Evolutionary conservation across 2,797 vertebrate genomes (phyloP).

Genomic region (Micrastur ruficollis): DNA sequence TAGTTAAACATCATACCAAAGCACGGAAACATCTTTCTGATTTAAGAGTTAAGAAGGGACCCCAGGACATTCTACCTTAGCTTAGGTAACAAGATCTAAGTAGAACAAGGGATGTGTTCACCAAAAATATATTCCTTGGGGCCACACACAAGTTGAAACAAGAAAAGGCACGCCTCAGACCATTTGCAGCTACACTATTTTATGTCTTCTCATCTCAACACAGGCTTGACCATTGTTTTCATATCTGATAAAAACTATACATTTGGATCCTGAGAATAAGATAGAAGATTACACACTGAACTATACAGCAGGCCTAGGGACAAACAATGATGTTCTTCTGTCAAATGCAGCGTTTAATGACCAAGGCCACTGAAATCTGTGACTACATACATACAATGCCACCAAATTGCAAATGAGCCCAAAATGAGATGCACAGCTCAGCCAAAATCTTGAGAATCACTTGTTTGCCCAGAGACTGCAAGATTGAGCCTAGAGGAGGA

Average conservation of each 20-base stretch:
- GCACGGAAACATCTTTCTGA: background rate
- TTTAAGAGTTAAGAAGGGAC: background rate
- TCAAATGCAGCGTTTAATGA: background rate
- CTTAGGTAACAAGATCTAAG: background rate
- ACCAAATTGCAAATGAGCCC: background rate
- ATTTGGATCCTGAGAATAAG: background rate
- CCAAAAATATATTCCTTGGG: background rate
- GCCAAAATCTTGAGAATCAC: background rate
- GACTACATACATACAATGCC: accelerated
- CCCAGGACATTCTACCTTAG: background rate
- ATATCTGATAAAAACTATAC: background rate
- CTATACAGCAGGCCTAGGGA: background rate
- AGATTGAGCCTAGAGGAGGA: background rate
- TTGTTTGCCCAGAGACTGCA: background rate
- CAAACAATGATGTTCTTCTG: background rate
- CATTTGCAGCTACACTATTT: background rate
- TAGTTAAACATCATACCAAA: background rate
- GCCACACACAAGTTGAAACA: background rate
- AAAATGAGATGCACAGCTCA: background rate
- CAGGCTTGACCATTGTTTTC: background rate
- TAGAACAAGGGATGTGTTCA: background rate
- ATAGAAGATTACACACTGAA: background rate
- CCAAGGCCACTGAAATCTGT: background rate
- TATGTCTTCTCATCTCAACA: background rate
- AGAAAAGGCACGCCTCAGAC: background rate